These are phyloP conservation scores for Synodontis membranacea DNA, from an alignment of 2,113 vertebrate species.

Conservation along the genomic window DNA sequence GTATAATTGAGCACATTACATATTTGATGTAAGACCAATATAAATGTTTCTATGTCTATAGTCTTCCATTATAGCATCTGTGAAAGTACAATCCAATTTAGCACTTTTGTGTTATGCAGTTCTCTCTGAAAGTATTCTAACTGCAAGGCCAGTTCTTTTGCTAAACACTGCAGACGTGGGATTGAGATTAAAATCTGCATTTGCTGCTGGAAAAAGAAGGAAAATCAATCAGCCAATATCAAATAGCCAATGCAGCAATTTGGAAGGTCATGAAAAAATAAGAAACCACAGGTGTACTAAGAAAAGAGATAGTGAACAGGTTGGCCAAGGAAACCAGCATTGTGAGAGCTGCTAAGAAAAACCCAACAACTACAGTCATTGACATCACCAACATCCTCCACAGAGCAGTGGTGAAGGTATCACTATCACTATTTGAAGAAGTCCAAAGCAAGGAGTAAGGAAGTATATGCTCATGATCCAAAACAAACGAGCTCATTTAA, in stretches of 20 bases:
- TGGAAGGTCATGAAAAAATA: neutral
- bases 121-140: neutral
- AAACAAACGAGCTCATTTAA: neutral
- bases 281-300: neutral
- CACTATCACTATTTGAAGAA: neutral
- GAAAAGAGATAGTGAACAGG: neutral
- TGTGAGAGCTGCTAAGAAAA: neutral
- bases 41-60: neutral
- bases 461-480: neutral
- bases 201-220: neutral
- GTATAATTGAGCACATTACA: neutral
- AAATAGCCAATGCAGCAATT: neutral
- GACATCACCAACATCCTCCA: neutral
- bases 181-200: neutral
- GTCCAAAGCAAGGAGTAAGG: neutral
- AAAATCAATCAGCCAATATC: neutral
- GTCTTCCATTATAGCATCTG: neutral
- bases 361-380: neutral
- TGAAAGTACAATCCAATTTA: neutral
- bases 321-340: neutral
- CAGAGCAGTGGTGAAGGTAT: neutral
- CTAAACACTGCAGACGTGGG: neutral
- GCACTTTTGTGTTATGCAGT: neutral
- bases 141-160: neutral
- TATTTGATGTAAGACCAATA: conserved; percentile 4